These are phyloP conservation scores for Potorous gilbertii DNA, from an alignment of 2,797 vertebrate species.

Conservation along the genomic window DNA sequence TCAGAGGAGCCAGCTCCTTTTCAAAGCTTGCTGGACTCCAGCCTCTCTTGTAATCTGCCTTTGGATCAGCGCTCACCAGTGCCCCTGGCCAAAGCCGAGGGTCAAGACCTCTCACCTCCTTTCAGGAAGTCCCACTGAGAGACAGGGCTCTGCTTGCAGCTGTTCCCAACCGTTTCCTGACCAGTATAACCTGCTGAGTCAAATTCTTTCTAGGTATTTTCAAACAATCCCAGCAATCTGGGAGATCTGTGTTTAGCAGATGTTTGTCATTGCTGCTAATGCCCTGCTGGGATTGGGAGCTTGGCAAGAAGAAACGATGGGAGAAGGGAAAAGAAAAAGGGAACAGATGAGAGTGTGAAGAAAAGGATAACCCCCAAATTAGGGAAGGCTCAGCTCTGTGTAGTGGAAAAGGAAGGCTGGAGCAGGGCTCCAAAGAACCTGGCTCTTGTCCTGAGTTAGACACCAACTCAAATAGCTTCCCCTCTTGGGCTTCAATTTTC, in stretches of 20 bases:
- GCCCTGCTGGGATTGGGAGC: neutral
- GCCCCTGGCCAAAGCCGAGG: neutral
- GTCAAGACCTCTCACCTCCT: constrained; percentile 50
- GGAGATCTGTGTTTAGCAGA: constrained; percentile 2
- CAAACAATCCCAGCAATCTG: constrained; percentile 60
- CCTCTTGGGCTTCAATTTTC: neutral
- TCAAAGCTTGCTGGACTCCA: constrained; percentile 34
- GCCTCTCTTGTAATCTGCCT: constrained; percentile 50
- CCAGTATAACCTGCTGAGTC: constrained; percentile 63
- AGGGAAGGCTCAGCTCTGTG: neutral
- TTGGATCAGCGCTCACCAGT: neutral
- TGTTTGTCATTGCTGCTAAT: neutral
- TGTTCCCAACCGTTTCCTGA: neutral
- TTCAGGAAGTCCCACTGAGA: constrained; percentile 42
- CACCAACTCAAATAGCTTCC: neutral
- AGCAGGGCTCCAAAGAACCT: neutral
- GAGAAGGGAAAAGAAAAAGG: neutral
- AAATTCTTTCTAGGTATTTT: constrained; percentile 64
- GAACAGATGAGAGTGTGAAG: neutral
- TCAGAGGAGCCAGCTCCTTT: constrained; percentile 10
- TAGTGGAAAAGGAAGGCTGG: neutral
- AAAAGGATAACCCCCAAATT: neutral
- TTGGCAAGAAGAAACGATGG: neutral
- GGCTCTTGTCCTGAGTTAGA: neutral
- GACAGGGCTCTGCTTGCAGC: neutral